Percentiles rank a stretch among this genome's conserved stretches.
Conservation (phyloP, 2,888 invertebrate species). For the Kuschelorhynchus macadamiae region DNA sequence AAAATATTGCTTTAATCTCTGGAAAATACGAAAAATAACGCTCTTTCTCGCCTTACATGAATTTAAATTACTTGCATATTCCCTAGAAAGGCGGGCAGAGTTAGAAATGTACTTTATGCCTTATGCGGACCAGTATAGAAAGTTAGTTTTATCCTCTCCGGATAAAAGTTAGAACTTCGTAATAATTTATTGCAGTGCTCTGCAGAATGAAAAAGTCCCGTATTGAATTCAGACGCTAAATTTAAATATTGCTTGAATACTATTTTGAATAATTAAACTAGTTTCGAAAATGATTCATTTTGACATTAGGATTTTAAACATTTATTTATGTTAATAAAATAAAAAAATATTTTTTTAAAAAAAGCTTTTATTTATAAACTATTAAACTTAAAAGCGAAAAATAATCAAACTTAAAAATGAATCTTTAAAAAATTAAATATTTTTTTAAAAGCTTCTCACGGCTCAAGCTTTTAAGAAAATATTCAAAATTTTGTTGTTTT, state of each 20-base stretch:
- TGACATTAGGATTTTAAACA: no score
- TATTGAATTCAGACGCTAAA: not conserved
- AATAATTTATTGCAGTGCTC: slow-evolving; percentile 31
- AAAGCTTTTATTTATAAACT: no score
- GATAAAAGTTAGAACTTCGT: slow-evolving; percentile 29
- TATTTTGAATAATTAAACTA: no score
- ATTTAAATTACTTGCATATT: slow-evolving; percentile 66
- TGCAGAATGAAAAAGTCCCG: slow-evolving; percentile 9
- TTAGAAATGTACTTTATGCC: slow-evolving; percentile 44
- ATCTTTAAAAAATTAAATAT: no score
- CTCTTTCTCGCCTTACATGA: slow-evolving; percentile 68
- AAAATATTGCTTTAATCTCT: slow-evolving; percentile 70
- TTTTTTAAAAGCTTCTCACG: no score
- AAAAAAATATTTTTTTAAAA: no score
- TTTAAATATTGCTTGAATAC: not conserved
- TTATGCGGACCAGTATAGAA: slow-evolving; percentile 41
- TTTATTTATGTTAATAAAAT: no score
- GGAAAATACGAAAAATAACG: slow-evolving; percentile 67
- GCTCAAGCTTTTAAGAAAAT: no score
- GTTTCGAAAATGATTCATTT: no score
- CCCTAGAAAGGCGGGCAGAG: slow-evolving; percentile 38
- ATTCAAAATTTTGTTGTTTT: no score
- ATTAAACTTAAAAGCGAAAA: no score
- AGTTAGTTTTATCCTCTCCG: slow-evolving; percentile 33
- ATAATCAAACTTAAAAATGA: no score